phyloP scores from a whole-genome alignment of 1,140 invertebrate species.

The Melitaea cinxia region DNA sequence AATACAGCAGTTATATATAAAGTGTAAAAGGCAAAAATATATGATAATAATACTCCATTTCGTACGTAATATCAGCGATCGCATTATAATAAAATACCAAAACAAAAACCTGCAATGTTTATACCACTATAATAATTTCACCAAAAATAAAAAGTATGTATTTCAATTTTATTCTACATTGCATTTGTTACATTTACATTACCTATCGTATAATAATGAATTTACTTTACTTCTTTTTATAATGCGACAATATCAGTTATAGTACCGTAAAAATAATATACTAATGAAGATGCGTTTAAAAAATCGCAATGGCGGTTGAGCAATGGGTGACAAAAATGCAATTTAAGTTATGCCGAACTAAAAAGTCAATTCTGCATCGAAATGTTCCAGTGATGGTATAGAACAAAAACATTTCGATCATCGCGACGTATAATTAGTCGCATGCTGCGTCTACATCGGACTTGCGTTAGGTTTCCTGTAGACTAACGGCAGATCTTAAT shows the following conservation, averaged over 20 bases:
- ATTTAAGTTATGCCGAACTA: slow-evolving; percentile 63
- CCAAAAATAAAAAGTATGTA: not conserved
- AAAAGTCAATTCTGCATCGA: slow-evolving; percentile 66
- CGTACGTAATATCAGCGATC: not conserved
- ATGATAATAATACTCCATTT: no score
- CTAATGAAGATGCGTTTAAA: slow-evolving; percentile 24
- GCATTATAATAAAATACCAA: not conserved
- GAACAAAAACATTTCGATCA: slow-evolving; percentile 59
- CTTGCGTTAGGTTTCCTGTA: slow-evolving; percentile 11
- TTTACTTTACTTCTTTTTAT: not conserved
- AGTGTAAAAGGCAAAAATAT: no score
- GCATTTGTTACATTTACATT: not conserved
- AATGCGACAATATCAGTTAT: not conserved
- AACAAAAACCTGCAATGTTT: not conserved
- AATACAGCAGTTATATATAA: no score
- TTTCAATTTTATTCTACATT: not conserved
- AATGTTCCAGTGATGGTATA: slow-evolving; percentile 43
- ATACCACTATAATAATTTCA: not conserved
- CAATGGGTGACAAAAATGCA: slow-evolving; percentile 76
- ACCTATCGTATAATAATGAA: not conserved
- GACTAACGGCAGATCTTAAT: not conserved
- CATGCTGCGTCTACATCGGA: slow-evolving; percentile 47
- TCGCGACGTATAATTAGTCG: slow-evolving; percentile 68
- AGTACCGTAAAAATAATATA: not conserved
- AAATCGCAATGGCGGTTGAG: slow-evolving; percentile 28